Evolutionary conservation across 2,113 vertebrate genomes (phyloP).

Genomic region (Takifugu flavidus): DNA sequence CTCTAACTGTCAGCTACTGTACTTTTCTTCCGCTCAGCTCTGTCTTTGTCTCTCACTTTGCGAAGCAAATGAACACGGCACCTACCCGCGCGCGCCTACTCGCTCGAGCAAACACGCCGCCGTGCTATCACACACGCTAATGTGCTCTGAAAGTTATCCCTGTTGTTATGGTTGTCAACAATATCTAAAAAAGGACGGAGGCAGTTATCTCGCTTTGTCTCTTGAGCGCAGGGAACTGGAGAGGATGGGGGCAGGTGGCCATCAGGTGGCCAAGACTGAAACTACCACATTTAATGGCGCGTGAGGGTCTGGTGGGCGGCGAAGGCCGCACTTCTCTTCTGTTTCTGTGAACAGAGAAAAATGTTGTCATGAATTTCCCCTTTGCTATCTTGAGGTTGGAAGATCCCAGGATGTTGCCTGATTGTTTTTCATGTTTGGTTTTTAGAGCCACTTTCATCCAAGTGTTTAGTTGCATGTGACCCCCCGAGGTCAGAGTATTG

Average conservation of each 20-base stretch:
- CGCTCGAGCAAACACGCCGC: constrained; percentile 37
- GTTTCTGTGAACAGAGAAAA: constrained; percentile 24
- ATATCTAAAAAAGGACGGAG: constrained; percentile 50
- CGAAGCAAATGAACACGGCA: constrained; percentile 59
- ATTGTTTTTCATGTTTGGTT: background rate
- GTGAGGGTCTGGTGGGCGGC: constrained; percentile 6
- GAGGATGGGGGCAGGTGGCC: constrained; percentile 76
- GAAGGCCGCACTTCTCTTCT: constrained; percentile 11
- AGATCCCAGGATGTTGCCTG: too few relatives aligned
- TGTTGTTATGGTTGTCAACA: constrained; percentile 59
- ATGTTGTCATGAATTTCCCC: constrained; percentile 32
- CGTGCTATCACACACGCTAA: constrained; percentile 47
- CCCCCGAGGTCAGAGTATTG: constrained; percentile 14
- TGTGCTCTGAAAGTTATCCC: constrained; percentile 53
- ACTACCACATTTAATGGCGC: constrained; percentile 62
- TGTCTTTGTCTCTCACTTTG: constrained; percentile 65
- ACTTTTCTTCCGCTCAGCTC: constrained; percentile 59
- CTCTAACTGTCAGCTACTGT: constrained; percentile 75
- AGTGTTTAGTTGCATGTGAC: constrained; percentile 29
- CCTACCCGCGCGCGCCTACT: constrained; percentile 36
- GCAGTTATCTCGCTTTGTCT: constrained; percentile 20
- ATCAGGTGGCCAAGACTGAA: constrained; percentile 79
- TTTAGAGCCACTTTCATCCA: constrained; percentile 26
- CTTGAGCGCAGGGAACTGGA: constrained; percentile 30
- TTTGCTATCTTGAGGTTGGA: background rate